Evolutionary conservation across 92 coral and sea anemone species (phyloP).

Genomic region (Ricordea florida): DNA sequence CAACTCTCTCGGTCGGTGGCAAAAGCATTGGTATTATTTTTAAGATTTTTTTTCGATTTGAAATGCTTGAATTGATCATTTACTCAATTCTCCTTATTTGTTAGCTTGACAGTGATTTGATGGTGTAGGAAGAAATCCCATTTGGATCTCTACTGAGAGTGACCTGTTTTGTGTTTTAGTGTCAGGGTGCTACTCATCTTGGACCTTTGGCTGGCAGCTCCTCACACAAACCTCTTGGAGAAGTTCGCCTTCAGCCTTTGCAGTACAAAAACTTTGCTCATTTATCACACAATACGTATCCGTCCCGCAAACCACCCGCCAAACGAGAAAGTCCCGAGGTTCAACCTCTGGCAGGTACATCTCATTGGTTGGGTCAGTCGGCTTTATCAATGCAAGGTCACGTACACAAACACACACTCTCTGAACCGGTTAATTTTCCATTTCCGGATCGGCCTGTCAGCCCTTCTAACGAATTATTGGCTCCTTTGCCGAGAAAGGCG

Average conservation of each 20-base stretch:
- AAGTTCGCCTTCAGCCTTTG: constrained; percentile 82
- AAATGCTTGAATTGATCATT: not conserved
- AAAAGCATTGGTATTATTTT: too few relatives aligned
- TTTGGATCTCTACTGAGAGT: too few relatives aligned
- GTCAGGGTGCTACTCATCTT: constrained; percentile 63
- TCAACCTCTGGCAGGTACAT: constrained; percentile 50
- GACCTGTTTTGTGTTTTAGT: not conserved
- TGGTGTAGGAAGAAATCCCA: too few relatives aligned
- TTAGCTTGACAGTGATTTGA: too few relatives aligned
- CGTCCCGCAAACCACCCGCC: constrained; percentile 59
- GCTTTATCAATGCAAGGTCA: constrained; percentile 53
- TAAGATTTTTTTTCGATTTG: not conserved
- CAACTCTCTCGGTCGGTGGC: not conserved
- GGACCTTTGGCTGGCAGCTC: constrained; percentile 57
- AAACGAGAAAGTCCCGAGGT: constrained; percentile 66
- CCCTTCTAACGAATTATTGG: constrained; percentile 69
- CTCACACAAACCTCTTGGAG: constrained; percentile 71
- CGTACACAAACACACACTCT: constrained; percentile 63
- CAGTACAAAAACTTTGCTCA: constrained; percentile 76
- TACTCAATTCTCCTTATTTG: not conserved
- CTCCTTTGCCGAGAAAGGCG: constrained; percentile 78
- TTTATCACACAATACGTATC: constrained; percentile 67
- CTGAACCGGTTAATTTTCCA: constrained; percentile 67
- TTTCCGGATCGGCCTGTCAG: constrained; percentile 76
- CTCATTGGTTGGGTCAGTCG: constrained; percentile 65